A percentile compares a stretch with the other conserved stretches of the same genome.
Evolutionary conservation across 35 echinoderm and acorn worm species (phyloP).

Genomic region (Diadema setosum): DNA sequence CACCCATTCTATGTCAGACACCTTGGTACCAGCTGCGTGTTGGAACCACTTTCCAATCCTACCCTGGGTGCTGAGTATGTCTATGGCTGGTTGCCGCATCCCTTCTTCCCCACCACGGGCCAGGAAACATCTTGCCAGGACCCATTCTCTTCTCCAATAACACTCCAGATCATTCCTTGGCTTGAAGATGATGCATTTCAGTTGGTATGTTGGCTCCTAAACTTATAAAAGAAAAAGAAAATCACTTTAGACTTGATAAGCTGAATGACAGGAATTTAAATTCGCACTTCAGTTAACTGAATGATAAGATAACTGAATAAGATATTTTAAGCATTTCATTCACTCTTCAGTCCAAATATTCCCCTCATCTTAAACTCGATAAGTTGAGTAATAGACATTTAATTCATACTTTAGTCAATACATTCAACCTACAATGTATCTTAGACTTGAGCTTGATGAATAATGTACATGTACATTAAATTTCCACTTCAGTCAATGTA

Average conservation of each 20-base stretch:
- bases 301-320: too few relatives aligned
- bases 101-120: not conserved
- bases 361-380: too few relatives aligned
- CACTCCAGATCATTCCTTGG: not conserved
- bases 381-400: too few relatives aligned
- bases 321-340: too few relatives aligned
- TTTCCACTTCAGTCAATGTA: too few relatives aligned
- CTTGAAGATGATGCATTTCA: constrained; percentile 26
- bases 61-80: not conserved
- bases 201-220: constrained; percentile 30
- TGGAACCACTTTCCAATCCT: constrained; percentile 31
- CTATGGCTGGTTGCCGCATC: not conserved
- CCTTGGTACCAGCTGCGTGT: not conserved
- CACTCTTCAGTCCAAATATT: too few relatives aligned
- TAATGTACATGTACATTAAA: too few relatives aligned
- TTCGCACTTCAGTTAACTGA: too few relatives aligned
- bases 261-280: constrained; percentile 24
- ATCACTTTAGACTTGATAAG: not conserved
- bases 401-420: too few relatives aligned
- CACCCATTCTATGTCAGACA: not conserved
- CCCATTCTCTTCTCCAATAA: constrained; percentile 37
- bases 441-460: too few relatives aligned
- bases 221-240: not conserved
- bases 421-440: too few relatives aligned
- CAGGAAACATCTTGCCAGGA: not conserved